Evolutionary conservation across 1,140 invertebrate species (phyloP).

Genomic region (Tetramorium simillimum): DNA sequence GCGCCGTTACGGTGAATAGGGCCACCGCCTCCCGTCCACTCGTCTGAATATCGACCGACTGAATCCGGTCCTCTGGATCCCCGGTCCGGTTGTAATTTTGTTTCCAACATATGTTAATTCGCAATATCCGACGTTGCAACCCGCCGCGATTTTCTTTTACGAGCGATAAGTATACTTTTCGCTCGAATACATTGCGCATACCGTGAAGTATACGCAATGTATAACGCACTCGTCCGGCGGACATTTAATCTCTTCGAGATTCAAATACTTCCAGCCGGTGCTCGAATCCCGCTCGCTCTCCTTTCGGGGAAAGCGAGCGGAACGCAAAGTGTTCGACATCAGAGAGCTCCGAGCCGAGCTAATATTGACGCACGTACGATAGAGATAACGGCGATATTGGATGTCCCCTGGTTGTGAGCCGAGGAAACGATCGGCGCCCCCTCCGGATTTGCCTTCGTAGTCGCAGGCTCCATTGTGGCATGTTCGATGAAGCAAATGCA

Average conservation of each 20-base stretch:
- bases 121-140: not conserved
- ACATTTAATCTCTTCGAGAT: constrained; percentile 6
- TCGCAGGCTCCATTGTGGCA: constrained; percentile 82
- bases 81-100: not conserved
- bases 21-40: not conserved
- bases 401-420: constrained; percentile 77
- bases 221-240: not conserved
- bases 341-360: constrained; percentile 69
- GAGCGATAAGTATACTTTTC: constrained; percentile 20
- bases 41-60: constrained; percentile 2
- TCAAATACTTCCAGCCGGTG: not conserved
- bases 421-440: constrained; percentile 58
- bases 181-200: not conserved
- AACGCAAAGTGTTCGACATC: constrained; percentile 52
- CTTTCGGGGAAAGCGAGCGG: not conserved
- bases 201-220: constrained; percentile 3
- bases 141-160: constrained; percentile 17
- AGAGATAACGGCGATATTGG: constrained; percentile 84
- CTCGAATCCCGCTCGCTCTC: not conserved
- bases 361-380: constrained; percentile 82
- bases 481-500: constrained; percentile 84
- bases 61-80: not conserved
- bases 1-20: constrained; percentile 24
- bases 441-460: constrained; percentile 77
- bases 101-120: not conserved